Conservation (phyloP, 2,797 vertebrate genomes). For the Ctenosaura bakeri region DNA sequence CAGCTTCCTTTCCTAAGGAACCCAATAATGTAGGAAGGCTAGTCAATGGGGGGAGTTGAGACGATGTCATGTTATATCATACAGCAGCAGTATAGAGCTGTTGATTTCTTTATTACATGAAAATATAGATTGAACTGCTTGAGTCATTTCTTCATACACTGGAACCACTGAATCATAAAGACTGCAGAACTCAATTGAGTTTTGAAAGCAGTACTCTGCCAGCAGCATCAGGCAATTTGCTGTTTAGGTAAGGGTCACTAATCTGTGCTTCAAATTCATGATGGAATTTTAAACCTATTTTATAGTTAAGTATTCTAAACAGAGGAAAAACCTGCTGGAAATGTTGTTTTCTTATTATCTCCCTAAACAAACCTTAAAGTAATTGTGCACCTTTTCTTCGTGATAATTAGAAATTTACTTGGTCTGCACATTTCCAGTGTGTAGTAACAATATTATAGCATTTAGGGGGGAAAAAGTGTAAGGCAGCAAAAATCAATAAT, state of each 20-base stretch:
- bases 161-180: slow-evolving; percentile 34
- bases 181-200: not conserved
- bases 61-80: slow-evolving; percentile 16
- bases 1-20: slow-evolving; percentile 29
- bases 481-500: slow-evolving; percentile 1
- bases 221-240: not conserved
- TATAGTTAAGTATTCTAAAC: not conserved
- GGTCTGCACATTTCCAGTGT: not conserved
- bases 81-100: slow-evolving; percentile 14
- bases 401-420: not conserved
- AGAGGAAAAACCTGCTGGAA: not conserved
- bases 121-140: slow-evolving; percentile 47
- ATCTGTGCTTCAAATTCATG: not conserved
- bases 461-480: not conserved
- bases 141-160: slow-evolving; percentile 24
- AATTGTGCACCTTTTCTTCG: not conserved
- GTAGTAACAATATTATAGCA: not conserved
- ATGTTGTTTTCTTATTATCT: not conserved
- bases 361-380: not conserved
- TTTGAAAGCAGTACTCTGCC: slow-evolving; percentile 29
- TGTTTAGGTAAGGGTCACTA: not conserved
- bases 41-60: not conserved
- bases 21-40: slow-evolving; percentile 31
- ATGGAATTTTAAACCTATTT: not conserved
- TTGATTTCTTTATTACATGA: slow-evolving; percentile 57